These are phyloP conservation scores for Atethmia centrago DNA, from an alignment of 2,888 invertebrate genomes.

Conservation along the genomic window DNA sequence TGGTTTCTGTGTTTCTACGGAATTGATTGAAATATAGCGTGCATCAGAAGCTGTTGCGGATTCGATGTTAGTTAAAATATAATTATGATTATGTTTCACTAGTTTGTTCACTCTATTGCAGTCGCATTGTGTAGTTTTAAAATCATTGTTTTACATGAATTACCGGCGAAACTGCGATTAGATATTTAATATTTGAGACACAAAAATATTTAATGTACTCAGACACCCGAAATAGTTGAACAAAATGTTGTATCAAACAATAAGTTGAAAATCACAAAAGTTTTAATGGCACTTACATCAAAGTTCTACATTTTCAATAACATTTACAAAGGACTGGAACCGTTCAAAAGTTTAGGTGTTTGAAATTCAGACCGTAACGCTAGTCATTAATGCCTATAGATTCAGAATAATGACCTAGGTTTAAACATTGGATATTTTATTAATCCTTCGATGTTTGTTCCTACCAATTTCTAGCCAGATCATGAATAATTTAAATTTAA, in stretches of 20 bases:
- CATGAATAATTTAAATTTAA: conserved; percentile 9
- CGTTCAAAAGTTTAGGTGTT: conserved; percentile 21
- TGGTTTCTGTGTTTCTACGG: conserved; percentile 33
- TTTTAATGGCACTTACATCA: conserved; percentile 45
- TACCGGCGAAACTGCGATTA: too few relatives aligned
- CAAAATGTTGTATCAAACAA: conserved; percentile 19
- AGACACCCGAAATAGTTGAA: conserved; percentile 3
- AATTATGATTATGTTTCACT: background rate
- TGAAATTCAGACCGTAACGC: conserved; percentile 32
- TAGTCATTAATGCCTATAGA: conserved; percentile 7
- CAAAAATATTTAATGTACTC: conserved; percentile 11
- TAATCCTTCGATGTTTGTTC: conserved; percentile 11
- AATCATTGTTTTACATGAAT: background rate
- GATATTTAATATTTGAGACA: background rate
- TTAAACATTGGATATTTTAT: conserved; percentile 2
- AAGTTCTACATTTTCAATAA: conserved; percentile 52
- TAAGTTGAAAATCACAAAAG: conserved; percentile 45
- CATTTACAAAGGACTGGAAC: conserved; percentile 27
- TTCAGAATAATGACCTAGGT: background rate
- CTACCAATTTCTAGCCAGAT: background rate
- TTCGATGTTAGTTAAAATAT: conserved; percentile 4
- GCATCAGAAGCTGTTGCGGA: conserved; percentile 23
- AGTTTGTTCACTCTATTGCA: background rate
- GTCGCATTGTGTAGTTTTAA: background rate
- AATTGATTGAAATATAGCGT: conserved; percentile 38